Conservation (phyloP, 1,140 invertebrate species). For the Drosophila oshimai region DNA sequence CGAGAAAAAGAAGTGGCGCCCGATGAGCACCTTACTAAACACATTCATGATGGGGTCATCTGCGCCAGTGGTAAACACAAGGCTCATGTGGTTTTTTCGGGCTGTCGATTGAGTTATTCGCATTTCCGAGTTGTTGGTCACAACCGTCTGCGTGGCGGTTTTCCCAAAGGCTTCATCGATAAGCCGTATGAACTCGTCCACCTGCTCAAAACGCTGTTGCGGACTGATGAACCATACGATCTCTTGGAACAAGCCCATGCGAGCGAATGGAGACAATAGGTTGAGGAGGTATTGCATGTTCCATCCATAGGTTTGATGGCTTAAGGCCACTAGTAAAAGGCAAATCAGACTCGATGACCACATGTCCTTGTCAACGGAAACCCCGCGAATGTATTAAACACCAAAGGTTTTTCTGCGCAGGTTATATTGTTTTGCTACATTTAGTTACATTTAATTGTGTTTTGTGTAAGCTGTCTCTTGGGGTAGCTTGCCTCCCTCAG, state of each 20-base stretch:
- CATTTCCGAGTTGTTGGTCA: slow-evolving; percentile 49
- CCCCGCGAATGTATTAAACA: not conserved
- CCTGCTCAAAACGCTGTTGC: slow-evolving; percentile 8
- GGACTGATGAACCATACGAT: slow-evolving; percentile 68
- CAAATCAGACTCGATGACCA: not conserved
- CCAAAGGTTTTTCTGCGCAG: not conserved
- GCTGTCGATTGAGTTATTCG: slow-evolving; percentile 43
- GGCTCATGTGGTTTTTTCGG: slow-evolving; percentile 44
- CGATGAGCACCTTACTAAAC: slow-evolving; percentile 35
- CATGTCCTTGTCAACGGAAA: slow-evolving; percentile 30
- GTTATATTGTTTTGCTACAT: no score
- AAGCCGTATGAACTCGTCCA: slow-evolving; percentile 45
- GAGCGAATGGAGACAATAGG: slow-evolving; percentile 28
- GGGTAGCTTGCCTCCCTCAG: no score
- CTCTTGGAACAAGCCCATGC: slow-evolving; percentile 42
- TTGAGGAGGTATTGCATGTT: slow-evolving; percentile 27
- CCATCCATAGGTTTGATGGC: slow-evolving; percentile 13
- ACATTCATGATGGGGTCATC: slow-evolving; percentile 64
- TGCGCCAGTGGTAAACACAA: slow-evolving; percentile 48
- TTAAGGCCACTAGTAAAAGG: not conserved
- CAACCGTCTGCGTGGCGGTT: slow-evolving; percentile 44
- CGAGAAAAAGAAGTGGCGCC: slow-evolving; percentile 52
- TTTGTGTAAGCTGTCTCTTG: no score
- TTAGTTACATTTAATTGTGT: not conserved
- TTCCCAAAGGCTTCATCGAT: slow-evolving; percentile 11